These are phyloP conservation scores for Drosophila subquinaria DNA, from an alignment of 2,888 invertebrate genomes.

Conservation along the genomic window DNA sequence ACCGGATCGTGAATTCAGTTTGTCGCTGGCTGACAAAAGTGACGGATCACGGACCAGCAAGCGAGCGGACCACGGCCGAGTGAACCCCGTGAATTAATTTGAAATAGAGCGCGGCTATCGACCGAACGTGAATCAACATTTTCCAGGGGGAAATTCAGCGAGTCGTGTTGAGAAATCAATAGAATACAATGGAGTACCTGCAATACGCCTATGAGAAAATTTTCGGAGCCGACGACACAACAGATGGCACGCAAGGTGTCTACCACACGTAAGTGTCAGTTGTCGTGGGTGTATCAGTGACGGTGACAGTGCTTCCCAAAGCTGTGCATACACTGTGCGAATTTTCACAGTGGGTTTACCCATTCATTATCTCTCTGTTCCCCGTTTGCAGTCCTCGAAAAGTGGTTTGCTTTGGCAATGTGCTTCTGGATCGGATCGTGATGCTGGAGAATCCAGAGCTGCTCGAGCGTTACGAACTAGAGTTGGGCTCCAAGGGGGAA, in stretches of 20 bases:
- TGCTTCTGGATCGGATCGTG: constrained; percentile 82
- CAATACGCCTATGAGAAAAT: constrained; percentile 68
- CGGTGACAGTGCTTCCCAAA: constrained; percentile 6
- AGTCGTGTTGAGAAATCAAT: constrained; percentile 28
- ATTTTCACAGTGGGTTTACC: constrained; percentile 6
- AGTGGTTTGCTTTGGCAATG: constrained; percentile 84
- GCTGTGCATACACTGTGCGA: constrained; percentile 22
- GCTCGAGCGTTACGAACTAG: constrained; percentile 75
- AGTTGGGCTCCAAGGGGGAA: constrained; percentile 82
- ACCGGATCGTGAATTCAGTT: constrained; percentile 68
- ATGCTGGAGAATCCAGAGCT: constrained; percentile 74
- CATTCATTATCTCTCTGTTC: neutral
- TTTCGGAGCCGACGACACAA: constrained; percentile 45
- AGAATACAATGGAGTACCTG: constrained; percentile 75
- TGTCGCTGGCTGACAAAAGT: constrained; percentile 56
- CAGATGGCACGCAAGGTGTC: constrained; percentile 37
- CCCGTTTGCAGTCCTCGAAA: constrained; percentile 72
- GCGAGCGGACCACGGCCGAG: constrained; percentile 1
- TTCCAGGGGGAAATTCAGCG: constrained; percentile 18
- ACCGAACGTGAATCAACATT: constrained; percentile 30
- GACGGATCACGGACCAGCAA: constrained; percentile 39
- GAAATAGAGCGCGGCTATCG: constrained; percentile 47
- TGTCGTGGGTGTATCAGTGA: constrained; percentile 18
- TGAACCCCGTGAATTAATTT: constrained; percentile 11
- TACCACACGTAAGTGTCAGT: constrained; percentile 57